These are phyloP conservation scores for Magallana gigas DNA, from an alignment of 1,140 invertebrate genomes.

Conservation along the genomic window DNA sequence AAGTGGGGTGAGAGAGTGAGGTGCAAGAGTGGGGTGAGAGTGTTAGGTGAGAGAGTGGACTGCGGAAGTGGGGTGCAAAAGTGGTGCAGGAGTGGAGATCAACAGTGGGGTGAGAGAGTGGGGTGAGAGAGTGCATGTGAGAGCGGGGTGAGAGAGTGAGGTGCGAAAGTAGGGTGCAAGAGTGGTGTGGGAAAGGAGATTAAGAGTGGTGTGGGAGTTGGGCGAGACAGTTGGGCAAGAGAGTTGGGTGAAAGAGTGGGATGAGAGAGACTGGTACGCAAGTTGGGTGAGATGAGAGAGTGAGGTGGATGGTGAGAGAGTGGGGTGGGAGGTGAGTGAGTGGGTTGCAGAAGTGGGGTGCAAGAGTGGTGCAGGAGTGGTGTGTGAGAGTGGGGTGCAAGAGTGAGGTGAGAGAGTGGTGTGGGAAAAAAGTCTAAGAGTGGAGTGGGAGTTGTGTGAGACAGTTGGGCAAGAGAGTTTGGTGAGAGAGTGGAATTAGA, in stretches of 20 bases:
- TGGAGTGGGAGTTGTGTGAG: too few species aligned
- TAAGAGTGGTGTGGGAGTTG: background rate
- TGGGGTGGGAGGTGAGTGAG: background rate
- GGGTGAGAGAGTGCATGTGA: background rate
- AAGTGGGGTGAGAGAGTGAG: background rate
- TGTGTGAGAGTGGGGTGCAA: background rate
- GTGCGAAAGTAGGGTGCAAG: background rate
- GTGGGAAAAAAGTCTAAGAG: background rate
- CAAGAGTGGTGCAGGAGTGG: background rate
- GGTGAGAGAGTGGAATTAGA: background rate
- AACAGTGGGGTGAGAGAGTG: background rate
- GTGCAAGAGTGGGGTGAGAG: background rate
- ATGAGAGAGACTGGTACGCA: background rate
- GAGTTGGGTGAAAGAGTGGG: background rate
- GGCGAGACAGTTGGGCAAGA: background rate
- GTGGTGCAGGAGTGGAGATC: background rate
- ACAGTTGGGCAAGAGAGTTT: too few species aligned
- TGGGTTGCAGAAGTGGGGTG: background rate
- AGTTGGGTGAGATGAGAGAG: background rate
- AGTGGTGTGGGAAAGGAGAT: background rate
- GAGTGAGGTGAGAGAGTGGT: too few species aligned
- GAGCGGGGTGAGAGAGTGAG: background rate
- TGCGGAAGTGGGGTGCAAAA: background rate
- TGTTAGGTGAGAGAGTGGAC: background rate
- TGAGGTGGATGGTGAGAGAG: background rate